Evolutionary conservation across 2,888 invertebrate genomes (phyloP).

Genomic region (Ichneumoninae sp.): DNA sequence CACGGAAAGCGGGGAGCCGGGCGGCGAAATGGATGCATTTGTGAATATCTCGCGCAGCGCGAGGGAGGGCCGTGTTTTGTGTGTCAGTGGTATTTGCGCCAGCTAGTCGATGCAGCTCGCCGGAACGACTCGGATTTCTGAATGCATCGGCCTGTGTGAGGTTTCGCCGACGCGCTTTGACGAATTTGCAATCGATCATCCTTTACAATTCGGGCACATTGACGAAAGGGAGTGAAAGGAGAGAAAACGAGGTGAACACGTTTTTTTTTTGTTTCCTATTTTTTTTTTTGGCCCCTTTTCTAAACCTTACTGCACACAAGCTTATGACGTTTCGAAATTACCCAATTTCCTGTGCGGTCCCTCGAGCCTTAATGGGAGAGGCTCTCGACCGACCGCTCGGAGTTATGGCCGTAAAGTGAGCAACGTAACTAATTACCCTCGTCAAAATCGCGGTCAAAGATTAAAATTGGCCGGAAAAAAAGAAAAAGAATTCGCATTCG

Average conservation of each 20-base stretch:
- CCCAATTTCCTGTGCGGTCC: slow-evolving; percentile 5
- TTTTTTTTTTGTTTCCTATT: not conserved
- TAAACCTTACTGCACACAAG: not conserved
- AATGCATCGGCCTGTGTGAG: slow-evolving; percentile 24
- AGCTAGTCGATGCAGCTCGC: not conserved
- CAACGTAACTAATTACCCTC: slow-evolving; percentile 22
- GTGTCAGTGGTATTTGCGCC: not conserved
- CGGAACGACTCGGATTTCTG: slow-evolving; percentile 9
- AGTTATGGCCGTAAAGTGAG: not conserved
- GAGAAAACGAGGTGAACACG: not conserved
- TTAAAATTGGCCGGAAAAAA: not conserved
- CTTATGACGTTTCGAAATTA: slow-evolving; percentile 6
- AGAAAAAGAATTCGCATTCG: not conserved
- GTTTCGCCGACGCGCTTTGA: slow-evolving; percentile 15
- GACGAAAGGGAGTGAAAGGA: slow-evolving; percentile 6
- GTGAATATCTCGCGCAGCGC: not conserved
- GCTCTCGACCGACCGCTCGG: not conserved
- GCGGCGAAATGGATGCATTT: slow-evolving; percentile 17
- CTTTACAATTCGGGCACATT: slow-evolving; percentile 31
- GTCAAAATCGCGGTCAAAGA: not conserved
- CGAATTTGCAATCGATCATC: slow-evolving; percentile 52
- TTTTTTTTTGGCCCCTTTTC: not conserved
- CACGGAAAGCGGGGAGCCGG: slow-evolving; percentile 1
- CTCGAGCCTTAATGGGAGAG: not conserved
- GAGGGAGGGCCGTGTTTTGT: not conserved